Conservation (phyloP, 2,888 invertebrate species). For the Holacanthella duospinosa region DNA sequence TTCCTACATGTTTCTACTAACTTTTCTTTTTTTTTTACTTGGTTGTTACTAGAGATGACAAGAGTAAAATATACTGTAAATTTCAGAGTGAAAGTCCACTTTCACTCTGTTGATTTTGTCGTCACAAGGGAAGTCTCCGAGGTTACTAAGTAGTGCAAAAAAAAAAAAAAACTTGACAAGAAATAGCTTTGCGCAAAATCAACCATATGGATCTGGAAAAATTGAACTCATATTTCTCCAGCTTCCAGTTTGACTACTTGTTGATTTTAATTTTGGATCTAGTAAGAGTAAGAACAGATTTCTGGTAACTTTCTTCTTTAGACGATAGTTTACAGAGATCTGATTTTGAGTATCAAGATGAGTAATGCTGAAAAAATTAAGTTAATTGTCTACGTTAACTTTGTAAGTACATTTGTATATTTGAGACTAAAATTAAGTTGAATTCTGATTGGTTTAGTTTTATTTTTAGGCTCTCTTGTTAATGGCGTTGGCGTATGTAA, state of each 20-base stretch:
- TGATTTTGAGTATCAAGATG: not conserved
- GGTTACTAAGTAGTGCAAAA: no score
- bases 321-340: not conserved
- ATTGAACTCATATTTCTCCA: not conserved
- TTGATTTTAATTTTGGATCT: no score
- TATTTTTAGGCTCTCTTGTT: not conserved
- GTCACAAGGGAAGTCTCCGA: not conserved
- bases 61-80: not conserved
- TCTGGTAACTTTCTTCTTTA: not conserved
- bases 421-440: not conserved
- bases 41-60: not conserved
- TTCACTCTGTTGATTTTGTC: not conserved
- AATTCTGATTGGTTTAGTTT: no score
- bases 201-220: not conserved
- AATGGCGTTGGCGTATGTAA: not conserved
- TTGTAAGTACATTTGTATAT: not conserved
- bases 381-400: constrained; percentile 8
- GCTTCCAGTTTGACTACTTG: not conserved
- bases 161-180: not conserved
- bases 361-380: constrained; percentile 4
- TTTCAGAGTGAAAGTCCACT: not conserved
- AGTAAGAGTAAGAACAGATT: no score
- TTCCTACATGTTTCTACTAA: not conserved
- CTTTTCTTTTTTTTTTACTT: not conserved
- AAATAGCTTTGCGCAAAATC: constrained; percentile 5